phyloP scores from a whole-genome alignment of 1,140 invertebrate genomes.

The Metaphire vulgaris region DNA sequence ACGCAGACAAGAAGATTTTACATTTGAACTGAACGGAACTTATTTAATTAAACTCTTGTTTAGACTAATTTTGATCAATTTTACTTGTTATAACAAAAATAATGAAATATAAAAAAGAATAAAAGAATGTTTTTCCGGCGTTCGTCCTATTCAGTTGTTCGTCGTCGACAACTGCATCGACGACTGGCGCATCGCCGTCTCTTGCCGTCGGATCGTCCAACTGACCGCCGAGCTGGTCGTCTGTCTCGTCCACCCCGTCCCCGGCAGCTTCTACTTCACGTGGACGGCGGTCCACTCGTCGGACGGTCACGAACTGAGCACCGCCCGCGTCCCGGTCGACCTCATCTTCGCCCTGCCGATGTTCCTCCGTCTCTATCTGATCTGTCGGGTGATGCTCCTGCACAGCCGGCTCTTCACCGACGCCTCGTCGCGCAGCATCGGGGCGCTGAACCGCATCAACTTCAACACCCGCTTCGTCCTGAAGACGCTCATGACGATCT shows the following conservation, averaged over 20 bases:
- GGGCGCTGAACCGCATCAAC: conserved; percentile 91
- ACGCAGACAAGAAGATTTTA: too few species aligned
- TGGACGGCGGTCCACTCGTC: conserved; percentile 73
- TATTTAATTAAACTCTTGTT: too few species aligned
- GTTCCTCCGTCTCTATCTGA: conserved; percentile 97
- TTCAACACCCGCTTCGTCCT: conserved; percentile 83
- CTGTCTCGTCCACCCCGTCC: conserved; percentile 94
- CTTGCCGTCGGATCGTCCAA: conserved; percentile 87
- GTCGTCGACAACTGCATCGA: conserved; percentile 94
- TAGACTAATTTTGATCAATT: too few species aligned
- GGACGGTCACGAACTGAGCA: conserved; percentile 46
- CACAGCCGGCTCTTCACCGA: conserved; percentile 98
- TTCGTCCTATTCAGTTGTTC: conserved; percentile 30
- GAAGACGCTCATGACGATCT: too few species aligned
- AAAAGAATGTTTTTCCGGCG: too few species aligned
- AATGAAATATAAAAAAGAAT: too few species aligned
- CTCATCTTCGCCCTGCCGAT: conserved; percentile 95
- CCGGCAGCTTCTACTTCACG: conserved; percentile 87
- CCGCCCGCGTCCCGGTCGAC: conserved; percentile 58
- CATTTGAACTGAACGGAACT: too few species aligned
- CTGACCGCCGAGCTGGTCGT: conserved; percentile 86
- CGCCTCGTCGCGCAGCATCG: too few species aligned
- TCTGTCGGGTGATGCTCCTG: conserved; percentile 96
- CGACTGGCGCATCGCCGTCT: too few species aligned
- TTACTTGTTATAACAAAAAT: too few species aligned